These are phyloP conservation scores for Drosophila orena DNA, from an alignment of 1,140 invertebrate genomes.

Conservation along the genomic window DNA sequence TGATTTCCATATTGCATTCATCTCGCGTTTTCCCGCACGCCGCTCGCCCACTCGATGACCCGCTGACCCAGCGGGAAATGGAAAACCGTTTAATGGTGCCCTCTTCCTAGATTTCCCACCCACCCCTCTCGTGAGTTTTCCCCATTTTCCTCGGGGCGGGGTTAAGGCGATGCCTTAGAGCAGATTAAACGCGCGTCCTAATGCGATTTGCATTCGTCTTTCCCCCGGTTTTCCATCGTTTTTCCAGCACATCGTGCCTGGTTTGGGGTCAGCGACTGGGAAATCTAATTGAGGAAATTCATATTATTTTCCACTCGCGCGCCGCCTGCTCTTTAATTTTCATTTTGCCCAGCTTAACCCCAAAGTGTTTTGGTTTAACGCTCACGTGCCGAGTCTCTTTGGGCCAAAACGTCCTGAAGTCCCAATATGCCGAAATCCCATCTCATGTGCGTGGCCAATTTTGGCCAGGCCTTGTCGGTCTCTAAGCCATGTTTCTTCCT, in stretches of 20 bases:
- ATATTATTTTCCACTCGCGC: constrained; percentile 55
- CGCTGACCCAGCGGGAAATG: constrained; percentile 26
- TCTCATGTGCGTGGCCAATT: constrained; percentile 65
- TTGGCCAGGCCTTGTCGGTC: constrained; percentile 16
- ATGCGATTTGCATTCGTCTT: constrained; percentile 69
- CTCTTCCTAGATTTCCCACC: constrained; percentile 32
- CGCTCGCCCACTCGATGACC: constrained; percentile 36
- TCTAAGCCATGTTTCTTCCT: constrained; percentile 18
- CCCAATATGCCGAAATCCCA: constrained; percentile 6
- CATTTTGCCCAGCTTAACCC: constrained; percentile 33
- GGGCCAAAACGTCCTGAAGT: constrained; percentile 18
- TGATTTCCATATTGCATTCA: constrained; percentile 36
- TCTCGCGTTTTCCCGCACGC: constrained; percentile 21
- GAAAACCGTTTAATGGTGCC: constrained; percentile 20
- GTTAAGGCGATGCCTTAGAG: constrained; percentile 59
- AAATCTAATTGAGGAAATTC: constrained; percentile 76
- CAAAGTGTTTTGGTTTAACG: constrained; percentile 41
- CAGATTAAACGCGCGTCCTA: constrained; percentile 68
- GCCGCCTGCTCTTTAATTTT: constrained; percentile 39
- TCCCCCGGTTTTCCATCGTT: constrained; percentile 10
- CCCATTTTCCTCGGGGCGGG: constrained; percentile 26
- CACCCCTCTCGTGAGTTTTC: background rate
- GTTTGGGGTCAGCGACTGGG: constrained; percentile 36
- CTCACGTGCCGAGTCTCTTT: constrained; percentile 38
- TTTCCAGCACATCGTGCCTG: constrained; percentile 19